Percentiles rank a stretch among this genome's conserved stretches.
Conservation (phyloP, 2,888 invertebrate species). For the Alitta virens region DNA sequence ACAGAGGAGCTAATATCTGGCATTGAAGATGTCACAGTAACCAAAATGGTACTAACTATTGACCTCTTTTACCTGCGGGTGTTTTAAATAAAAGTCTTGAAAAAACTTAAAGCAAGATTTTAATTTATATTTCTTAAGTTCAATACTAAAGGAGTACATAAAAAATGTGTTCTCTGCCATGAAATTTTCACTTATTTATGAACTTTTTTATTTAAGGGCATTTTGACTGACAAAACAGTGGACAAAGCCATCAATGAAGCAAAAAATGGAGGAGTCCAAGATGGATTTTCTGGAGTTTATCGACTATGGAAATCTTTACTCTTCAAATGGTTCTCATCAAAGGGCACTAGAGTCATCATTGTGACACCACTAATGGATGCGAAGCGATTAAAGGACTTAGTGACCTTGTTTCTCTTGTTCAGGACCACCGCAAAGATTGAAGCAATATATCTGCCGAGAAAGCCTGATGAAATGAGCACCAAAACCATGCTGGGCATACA, state of each 20-base stretch:
- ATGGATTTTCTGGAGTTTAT: slow-evolving; percentile 41
- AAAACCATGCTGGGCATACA: slow-evolving; percentile 12
- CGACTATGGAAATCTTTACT: slow-evolving; percentile 47
- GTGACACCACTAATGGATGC: slow-evolving; percentile 45
- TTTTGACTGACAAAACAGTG: not conserved
- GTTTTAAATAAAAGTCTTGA: too few relatives aligned
- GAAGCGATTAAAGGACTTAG: slow-evolving; percentile 39
- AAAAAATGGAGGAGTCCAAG: slow-evolving; percentile 29
- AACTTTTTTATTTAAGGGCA: not conserved
- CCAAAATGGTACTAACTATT: not conserved
- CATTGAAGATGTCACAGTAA: not conserved
- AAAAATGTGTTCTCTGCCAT: not conserved
- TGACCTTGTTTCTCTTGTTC: slow-evolving; percentile 37
- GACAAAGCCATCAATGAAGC: not conserved
- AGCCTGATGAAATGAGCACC: slow-evolving; percentile 10
- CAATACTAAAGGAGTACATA: not conserved
- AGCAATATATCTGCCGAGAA: slow-evolving; percentile 28
- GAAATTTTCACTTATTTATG: not conserved
- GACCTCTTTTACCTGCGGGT: too few relatives aligned
- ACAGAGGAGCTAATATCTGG: slow-evolving; percentile 30
- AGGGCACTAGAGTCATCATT: slow-evolving; percentile 39
- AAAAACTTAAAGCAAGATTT: too few relatives aligned
- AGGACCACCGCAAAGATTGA: slow-evolving; percentile 37
- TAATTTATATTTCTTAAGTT: too few relatives aligned
- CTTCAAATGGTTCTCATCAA: slow-evolving; percentile 39